Evolutionary conservation across 2,888 invertebrate genomes (phyloP), one percentile per base, ranked within the genome.

Genomic region (Ormyrus labotus): DNA sequence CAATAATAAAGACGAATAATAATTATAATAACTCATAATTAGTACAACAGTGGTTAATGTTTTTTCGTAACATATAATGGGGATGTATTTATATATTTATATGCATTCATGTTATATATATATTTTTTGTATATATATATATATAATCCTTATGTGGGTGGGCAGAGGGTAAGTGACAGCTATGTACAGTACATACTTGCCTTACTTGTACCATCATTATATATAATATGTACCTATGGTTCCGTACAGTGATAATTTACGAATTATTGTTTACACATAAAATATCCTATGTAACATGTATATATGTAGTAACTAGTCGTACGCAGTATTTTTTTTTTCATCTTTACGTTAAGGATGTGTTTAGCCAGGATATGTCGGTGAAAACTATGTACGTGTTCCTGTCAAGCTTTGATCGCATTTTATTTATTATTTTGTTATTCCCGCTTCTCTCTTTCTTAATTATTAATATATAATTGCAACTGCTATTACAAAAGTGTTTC

Each of bases 171-270:
- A 86, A 85, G 85, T 88, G 90, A 89, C 87, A 90, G 88, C 90
- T 90, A 90, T 90, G 88, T 90, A 90, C 89, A 90, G 86, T 89
- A 89, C 90, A 90, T 88, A 89, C 88, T 90, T 88, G 90, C 88
- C 88, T 90, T 86, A 88, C 85, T 89, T 89, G 89, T 89, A 89
- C 88, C 89, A 89, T 89, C 85, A 85, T 88, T 86, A 85, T 83
- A 83, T 84, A 85, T 85, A 85, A 83, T 85, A 85, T 85, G 83
- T 83, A 83, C 83, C 85, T 85, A 86, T 84, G 86, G 84, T 87
- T 82, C 86, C 83, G 84, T 87, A 87, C 85, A 85, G 85, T 85
- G 84, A 86, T 84, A 86, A 85, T 87, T 84, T 82, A 82, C 77
- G 80, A 87, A 87, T 86, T 86, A 89, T 87, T 85, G 87, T 89